Evolutionary conservation across 2,113 vertebrate genomes (phyloP).

Genomic region (Dicentrarchus labrax): DNA sequence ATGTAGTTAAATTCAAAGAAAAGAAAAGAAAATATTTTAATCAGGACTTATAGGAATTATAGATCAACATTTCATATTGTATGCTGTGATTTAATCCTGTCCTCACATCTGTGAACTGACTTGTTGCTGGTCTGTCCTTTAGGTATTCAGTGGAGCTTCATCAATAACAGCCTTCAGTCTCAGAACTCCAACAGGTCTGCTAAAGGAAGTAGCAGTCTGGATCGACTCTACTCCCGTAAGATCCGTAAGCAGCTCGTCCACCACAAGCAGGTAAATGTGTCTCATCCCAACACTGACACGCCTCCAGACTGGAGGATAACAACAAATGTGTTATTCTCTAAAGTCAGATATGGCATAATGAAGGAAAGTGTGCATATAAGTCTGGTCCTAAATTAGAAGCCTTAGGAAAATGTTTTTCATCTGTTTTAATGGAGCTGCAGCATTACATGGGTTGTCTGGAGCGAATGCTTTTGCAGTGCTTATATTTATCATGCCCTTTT

Average conservation of each 20-base stretch:
- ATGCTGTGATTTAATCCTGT: background rate
- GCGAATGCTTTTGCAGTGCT: constrained; percentile 25
- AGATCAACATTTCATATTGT: background rate
- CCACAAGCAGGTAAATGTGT: constrained; percentile 97
- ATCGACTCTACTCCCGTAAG: constrained; percentile 97
- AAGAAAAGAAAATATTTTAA: background rate
- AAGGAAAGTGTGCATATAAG: background rate
- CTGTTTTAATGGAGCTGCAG: background rate
- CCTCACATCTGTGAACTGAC: background rate
- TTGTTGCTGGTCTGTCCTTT: background rate
- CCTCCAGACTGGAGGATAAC: too few relatives aligned
- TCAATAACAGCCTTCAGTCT: constrained; percentile 98
- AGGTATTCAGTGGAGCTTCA: constrained; percentile 99
- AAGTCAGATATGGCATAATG: background rate
- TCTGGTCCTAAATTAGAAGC: background rate
- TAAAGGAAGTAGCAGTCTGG: constrained; percentile 97
- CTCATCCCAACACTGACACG: constrained; percentile 19
- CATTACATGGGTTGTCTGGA: background rate
- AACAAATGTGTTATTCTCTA: too few relatives aligned
- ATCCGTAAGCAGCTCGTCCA: constrained; percentile 98
- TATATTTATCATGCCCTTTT: constrained; percentile 82
- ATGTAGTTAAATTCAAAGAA: background rate
- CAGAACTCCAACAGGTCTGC: constrained; percentile 91
- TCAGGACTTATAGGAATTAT: background rate
- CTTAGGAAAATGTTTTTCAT: background rate